Percentiles rank a stretch among this genome's conserved stretches.
phyloP scores from a whole-genome alignment of 1,140 invertebrate genomes.

The Ceratosolen fusciceps region DNA sequence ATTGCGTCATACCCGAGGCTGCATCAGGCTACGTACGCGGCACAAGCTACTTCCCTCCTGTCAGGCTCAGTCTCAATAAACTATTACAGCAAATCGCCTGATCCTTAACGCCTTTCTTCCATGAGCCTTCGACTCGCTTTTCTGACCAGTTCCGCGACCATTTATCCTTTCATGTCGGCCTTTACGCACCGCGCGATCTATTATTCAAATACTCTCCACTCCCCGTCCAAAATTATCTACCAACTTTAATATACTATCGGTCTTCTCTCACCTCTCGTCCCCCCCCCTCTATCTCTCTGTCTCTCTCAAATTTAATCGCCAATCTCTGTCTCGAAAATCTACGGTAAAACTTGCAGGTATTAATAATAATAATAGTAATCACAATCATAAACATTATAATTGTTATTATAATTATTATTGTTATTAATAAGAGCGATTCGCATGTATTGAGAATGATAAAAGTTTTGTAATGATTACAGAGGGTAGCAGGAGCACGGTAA shows the following conservation, averaged over 20 bases:
- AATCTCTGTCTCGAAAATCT: too few relatives aligned
- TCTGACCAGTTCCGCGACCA: neutral
- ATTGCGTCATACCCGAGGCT: slow-evolving; percentile 66
- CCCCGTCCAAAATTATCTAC: neutral
- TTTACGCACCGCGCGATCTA: neutral
- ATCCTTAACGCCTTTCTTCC: neutral
- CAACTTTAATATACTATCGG: neutral
- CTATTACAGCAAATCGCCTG: slow-evolving; percentile 32
- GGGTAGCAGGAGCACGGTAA: too few relatives aligned
- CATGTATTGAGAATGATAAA: too few relatives aligned
- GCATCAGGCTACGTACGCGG: slow-evolving; percentile 57
- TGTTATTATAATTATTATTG: too few relatives aligned
- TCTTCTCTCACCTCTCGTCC: neutral
- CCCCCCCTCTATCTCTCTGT: too few relatives aligned
- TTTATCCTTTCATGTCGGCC: neutral
- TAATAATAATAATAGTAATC: too few relatives aligned
- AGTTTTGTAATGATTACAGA: too few relatives aligned
- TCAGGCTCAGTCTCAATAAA: slow-evolving; percentile 40
- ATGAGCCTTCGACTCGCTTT: neutral
- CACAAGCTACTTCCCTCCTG: slow-evolving; percentile 29
- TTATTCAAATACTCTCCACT: neutral
- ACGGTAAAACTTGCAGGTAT: too few relatives aligned
- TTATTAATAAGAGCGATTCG: too few relatives aligned
- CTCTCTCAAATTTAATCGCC: too few relatives aligned
- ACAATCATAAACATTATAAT: too few relatives aligned